These are phyloP conservation scores for Atherinomorus stipes DNA, from an alignment of 2,113 vertebrate genomes.

Conservation along the genomic window DNA sequence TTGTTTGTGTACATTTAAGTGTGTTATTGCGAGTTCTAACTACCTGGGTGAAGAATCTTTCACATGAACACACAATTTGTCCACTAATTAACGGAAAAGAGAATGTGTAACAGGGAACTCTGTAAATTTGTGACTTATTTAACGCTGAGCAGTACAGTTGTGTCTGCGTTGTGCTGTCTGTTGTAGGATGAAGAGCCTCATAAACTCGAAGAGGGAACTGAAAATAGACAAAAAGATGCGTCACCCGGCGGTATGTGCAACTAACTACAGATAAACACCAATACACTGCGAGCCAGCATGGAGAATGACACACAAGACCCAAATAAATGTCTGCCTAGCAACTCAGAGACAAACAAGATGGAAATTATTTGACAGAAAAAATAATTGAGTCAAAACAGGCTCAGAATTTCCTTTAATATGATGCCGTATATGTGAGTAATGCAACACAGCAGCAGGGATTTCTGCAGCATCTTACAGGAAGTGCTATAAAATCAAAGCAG, in stretches of 20 bases:
- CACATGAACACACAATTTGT: conserved; percentile 5
- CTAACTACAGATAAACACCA: not conserved
- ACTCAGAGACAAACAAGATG: not conserved
- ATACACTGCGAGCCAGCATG: conserved; percentile 34
- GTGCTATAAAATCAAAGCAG: not conserved
- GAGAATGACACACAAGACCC: conserved; percentile 5
- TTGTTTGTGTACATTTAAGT: not conserved
- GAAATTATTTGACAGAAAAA: not conserved
- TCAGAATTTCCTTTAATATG: not conserved
- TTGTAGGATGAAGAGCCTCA: conserved; percentile 77
- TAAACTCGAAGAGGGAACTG: conserved; percentile 75
- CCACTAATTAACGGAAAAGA: conserved; percentile 52
- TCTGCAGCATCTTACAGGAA: not conserved
- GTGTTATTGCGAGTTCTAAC: not conserved
- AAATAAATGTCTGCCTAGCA: conserved; percentile 35
- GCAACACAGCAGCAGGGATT: rapidly evolving
- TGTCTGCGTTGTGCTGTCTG: not conserved
- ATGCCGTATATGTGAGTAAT: not conserved
- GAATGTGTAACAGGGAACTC: conserved; percentile 48
- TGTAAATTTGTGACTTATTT: conserved; percentile 18
- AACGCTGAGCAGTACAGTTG: conserved; percentile 12
- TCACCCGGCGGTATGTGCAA: conserved; percentile 82
- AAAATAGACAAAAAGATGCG: conserved; percentile 76
- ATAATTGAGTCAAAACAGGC: too few species aligned
- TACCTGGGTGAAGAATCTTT: not conserved